Evolutionary conservation across 2,113 vertebrate species (phyloP), one percentile per base, ranked within the genome.

Genomic region (Corvus hawaiiensis): DNA sequence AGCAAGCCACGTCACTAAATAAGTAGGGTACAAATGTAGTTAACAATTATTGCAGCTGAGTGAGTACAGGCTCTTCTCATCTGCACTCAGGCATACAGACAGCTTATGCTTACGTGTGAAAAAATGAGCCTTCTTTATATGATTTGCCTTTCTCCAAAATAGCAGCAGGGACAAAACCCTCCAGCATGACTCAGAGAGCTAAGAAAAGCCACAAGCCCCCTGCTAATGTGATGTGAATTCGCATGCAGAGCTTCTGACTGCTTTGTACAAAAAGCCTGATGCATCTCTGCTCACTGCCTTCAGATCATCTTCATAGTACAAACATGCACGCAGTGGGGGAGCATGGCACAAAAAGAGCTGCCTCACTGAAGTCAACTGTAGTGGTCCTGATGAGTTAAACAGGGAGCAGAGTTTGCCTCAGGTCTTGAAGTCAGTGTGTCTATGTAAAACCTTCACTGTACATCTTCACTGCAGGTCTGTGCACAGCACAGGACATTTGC

Each of bases 401-500:
- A 67, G 58, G 19, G 63, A 52, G 9, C 72, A 62, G 52, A 41
- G 17, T 27, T 76, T 14, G 43, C 54, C 82, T 88, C 66, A 6
- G 49, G 72, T 73, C 67, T 66, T 68, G n/a, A 85, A 83, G 46
- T 56, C 67, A 66, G 18, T 41, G 35, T 43, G 68, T 52, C 87
- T 46, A 13, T 35, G 54, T 32, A 56, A 91, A 68, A 69, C 37
- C 37, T 37, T 37, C 37, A 37, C 37, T 37, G 37, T 37, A 10
- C 49, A 41, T 37, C 71, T 76, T 22, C 87, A 44, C 48, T n/a
- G 54, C 3, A 5, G 48, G 20, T 32, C 71, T 58, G 49, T 79
- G 67, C 26, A 14, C 3, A 32, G 52, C 0, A 0, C 6, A 7
- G 27, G 26, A 37, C 0, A 0, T 87, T 78, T 78, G 52, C 10